A percentile compares a stretch with the other conserved stretches of the same genome.
Conservation (phyloP, 2,888 invertebrate genomes). For the Macrostomum cliftonense region DNA sequence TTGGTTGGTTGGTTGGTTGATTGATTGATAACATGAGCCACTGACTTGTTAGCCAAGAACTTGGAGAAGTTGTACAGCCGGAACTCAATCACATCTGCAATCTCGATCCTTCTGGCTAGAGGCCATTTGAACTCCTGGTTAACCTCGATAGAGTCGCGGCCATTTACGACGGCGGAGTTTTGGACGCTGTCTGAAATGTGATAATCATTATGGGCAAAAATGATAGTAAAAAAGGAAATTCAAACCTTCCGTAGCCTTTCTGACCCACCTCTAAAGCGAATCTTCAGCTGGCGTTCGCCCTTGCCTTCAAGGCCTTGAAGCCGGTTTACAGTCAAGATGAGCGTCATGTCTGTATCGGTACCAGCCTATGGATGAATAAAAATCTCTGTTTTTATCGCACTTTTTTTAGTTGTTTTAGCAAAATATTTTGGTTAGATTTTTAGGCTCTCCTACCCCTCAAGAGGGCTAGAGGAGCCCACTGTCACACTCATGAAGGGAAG, state of each 20-base stretch:
- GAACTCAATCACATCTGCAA: constrained; percentile 46
- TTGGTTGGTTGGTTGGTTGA: no score
- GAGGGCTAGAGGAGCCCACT: no score
- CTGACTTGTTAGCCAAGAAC: constrained; percentile 45
- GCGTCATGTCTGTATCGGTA: constrained; percentile 23
- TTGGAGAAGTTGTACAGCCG: constrained; percentile 45
- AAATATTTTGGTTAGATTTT: no score
- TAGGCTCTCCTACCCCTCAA: no score
- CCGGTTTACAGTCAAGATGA: constrained; percentile 31
- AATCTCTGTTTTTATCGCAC: no score
- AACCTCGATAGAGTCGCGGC: constrained; percentile 8
- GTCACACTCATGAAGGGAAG: no score
- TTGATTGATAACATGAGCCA: no score
- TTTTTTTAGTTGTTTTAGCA: no score
- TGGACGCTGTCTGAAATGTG: constrained; percentile 7
- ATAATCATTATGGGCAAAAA: no score
- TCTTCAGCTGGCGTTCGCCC: constrained; percentile 30
- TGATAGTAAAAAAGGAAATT: no score
- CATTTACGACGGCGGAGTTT: constrained; percentile 1
- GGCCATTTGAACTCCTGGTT: constrained; percentile 51
- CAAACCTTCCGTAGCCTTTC: no score
- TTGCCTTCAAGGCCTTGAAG: constrained; percentile 30
- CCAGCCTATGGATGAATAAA: no score
- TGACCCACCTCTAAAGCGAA: constrained; percentile 57
- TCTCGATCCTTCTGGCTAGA: constrained; percentile 47